Evolutionary conservation across 2,888 invertebrate species (phyloP), one percentile per base, ranked within the genome.

Genomic region (Amblyjoppa fuscipennis): DNA sequence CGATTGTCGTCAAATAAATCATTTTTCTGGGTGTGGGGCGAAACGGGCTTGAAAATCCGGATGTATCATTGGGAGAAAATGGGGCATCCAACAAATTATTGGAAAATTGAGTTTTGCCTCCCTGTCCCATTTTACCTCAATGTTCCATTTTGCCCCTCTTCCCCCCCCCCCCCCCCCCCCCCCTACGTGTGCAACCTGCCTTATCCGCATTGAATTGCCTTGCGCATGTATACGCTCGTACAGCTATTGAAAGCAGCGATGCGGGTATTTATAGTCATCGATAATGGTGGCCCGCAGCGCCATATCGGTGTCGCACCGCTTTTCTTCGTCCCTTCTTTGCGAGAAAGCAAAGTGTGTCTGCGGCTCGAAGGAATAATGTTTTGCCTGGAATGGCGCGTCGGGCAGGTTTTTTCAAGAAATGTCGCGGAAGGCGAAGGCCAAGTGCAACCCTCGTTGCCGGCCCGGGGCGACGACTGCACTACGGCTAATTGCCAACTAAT

Each of bases 401-500:
- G 16, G 45, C 16, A 3, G 13, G 0, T 70, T 59, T 61, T 45
- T 75, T 56, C 11, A 75, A 74, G 45, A 78, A 59, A 61, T 84
- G 69, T 31, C 9, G 51, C 31, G 56, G 11, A 53, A 59, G 49
- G 68, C 79, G 70, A 89, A 90, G 90, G 89, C 89, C 90, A 89
- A 91, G 91, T 88, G 87, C 85, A 83, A 25, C 71, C 61, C 77
- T 56, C 41, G 81, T 87, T 41, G 41, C 61, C n/a, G 28, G 49
- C 79, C 85, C 84, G 82, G 86, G 89, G 88, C 87, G 41, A 41
- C 41, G 9, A 41, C 41, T 41, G 34, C 34, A 34, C 9, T 41
- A 0, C 86, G 83, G 83, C 89, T 91, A 92, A 92, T 92, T 91
- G 89, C 89, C 89, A 89, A 88, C 89, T 91, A 90, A 90, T 91